Base-by-base conservation (phyloP, 2,113 vertebrate genomes). In the Murina feae region DNA sequence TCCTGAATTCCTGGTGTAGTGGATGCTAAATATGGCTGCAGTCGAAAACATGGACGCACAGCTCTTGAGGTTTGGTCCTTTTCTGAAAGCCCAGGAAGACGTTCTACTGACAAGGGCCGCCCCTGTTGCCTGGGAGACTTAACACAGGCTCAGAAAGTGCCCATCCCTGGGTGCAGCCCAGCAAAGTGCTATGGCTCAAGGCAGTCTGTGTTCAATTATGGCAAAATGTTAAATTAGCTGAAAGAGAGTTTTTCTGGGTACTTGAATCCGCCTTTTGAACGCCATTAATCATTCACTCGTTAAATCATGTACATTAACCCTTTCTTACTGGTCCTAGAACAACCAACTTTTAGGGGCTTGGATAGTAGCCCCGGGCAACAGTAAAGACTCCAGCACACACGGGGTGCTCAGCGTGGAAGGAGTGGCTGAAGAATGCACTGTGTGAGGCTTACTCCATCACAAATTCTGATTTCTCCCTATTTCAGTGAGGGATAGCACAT, bases 221-320 rank as follows among this genome's bases (percentile, higher is more conserved):
- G 39, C 47, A 44, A 94, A 84, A 93, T 84, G 96, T 92, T 96
- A 97, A 96, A 96, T 95, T 96, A 97, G 91, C 94, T 86, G 94
- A 96, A 89, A 96, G 90, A 95, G 89, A 91, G 80, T 95, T 95
- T 97, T 97, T 95, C 97, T 96, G 96, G 96, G 94, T 91, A 80
- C 93, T 97, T 96, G 96, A 96, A 51, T 89, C 93, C 35, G 83
- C 85, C 94, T 96, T 95, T 97, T 95, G 86, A 91, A 95, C 58
- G 89, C 89, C 74, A 86, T 95, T 89, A 95, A 94, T 95, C 89
- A 42, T 95, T 92, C 92, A 89, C 20, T 96, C 87, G 89, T 92
- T 95, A 79, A 96, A 63, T 94, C 49, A 30, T 66, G 89, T 39
- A 18, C 51, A 10, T 95, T 86, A 95, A 92, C 94, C 74, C 91